phyloP scores from a whole-genome alignment of 2,113 vertebrate genomes.

The Ranitomeya variabilis region DNA sequence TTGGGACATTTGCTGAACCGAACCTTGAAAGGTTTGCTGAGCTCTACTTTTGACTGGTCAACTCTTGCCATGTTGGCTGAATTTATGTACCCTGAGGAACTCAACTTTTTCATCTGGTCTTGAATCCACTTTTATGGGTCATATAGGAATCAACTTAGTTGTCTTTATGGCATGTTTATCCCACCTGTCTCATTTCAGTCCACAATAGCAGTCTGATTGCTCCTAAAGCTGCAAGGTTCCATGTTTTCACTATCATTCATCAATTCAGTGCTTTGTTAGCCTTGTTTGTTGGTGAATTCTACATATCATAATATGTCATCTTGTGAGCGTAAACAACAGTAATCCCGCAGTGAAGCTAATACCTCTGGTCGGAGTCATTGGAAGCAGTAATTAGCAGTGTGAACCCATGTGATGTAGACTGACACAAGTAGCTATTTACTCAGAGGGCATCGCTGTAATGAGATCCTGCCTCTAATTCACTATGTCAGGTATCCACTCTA shows the following conservation, averaged over 20 bases:
- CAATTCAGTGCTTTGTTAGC: background rate
- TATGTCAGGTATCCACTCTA: slow-evolving; percentile 31
- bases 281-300: background rate
- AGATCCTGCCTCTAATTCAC: slow-evolving; percentile 44
- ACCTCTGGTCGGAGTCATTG: slow-evolving; percentile 8
- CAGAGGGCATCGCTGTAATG: slow-evolving; percentile 50
- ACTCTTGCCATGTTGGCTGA: too few relatives aligned
- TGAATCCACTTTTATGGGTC: background rate
- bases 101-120: background rate
- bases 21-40: too few relatives aligned
- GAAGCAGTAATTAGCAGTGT: slow-evolving; percentile 45
- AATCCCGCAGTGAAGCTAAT: background rate
- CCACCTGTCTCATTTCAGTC: background rate
- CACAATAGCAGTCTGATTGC: background rate
- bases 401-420: slow-evolving; percentile 21
- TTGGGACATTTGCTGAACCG: too few relatives aligned
- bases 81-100: background rate
- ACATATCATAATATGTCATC: slow-evolving; percentile 2
- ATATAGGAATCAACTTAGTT: background rate
- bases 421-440: slow-evolving; percentile 53
- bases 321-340: background rate
- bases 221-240: background rate
- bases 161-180: background rate
- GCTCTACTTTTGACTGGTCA: too few relatives aligned
- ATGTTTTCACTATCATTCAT: background rate